phyloP scores from a whole-genome alignment of 1,140 invertebrate genomes.

The Cyclina sinensis region DNA sequence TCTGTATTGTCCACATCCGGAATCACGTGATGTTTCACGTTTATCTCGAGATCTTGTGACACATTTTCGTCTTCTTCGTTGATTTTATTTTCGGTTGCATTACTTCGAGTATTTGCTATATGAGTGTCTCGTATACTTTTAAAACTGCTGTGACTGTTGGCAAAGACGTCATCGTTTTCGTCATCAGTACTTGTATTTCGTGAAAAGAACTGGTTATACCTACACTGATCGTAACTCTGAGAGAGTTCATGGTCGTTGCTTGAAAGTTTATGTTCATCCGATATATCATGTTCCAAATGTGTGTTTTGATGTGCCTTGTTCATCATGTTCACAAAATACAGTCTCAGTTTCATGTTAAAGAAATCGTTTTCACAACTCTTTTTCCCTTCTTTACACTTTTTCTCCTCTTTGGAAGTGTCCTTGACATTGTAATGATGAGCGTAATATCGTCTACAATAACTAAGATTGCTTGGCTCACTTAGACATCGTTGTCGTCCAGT shows the following conservation, averaged over 20 bases:
- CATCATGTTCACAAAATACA: constrained; percentile 58
- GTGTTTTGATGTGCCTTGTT: constrained; percentile 1
- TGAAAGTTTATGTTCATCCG: neutral
- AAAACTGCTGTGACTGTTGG: neutral
- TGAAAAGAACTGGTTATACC: too few relatives aligned
- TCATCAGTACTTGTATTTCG: neutral
- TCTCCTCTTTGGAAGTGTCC: constrained; percentile 20
- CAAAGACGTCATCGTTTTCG: neutral
- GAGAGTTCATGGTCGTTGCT: neutral
- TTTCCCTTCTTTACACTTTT: neutral
- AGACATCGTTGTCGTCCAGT: constrained; percentile 27
- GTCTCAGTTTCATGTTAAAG: constrained; percentile 59
- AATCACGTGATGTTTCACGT: neutral
- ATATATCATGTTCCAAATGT: constrained; percentile 12
- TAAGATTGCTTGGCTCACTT: constrained; percentile 44
- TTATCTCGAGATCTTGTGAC: neutral
- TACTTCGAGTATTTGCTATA: neutral
- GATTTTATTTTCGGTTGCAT: neutral
- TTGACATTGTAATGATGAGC: constrained; percentile 59
- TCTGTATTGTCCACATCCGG: neutral
- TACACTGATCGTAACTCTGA: neutral
- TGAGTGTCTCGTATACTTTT: neutral
- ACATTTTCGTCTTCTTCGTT: neutral
- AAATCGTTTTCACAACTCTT: constrained; percentile 40
- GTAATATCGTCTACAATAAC: constrained; percentile 61